Evolutionary conservation across 2,113 vertebrate species (phyloP).

Genomic region (Pardalotus punctatus): DNA sequence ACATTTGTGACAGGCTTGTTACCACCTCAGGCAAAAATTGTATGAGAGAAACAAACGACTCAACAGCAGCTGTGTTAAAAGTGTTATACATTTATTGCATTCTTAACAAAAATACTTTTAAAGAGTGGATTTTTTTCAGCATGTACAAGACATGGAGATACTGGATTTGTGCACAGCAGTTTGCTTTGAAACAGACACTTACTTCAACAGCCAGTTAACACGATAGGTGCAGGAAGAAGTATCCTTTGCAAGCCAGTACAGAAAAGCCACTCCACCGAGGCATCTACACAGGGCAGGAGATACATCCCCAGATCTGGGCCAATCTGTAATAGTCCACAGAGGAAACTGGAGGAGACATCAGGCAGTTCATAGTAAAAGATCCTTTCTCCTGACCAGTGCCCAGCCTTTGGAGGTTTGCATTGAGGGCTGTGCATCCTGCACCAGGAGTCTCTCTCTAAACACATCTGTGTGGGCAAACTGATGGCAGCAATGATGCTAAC

Average conservation of each 20-base stretch:
- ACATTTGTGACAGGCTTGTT: not conserved
- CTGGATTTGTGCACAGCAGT: constrained; percentile 9
- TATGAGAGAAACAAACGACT: constrained; percentile 11
- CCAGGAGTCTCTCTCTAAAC: not conserved
- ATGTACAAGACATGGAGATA: constrained; percentile 23
- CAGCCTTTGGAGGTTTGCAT: not conserved
- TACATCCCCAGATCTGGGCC: not conserved
- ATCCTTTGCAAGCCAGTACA: constrained; percentile 24
- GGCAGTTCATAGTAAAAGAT: not conserved
- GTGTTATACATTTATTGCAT: constrained; percentile 74
- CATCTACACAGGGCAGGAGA: not conserved
- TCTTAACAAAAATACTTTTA: constrained; percentile 74
- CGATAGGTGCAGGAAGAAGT: not conserved
- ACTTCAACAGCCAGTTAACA: constrained; percentile 33
- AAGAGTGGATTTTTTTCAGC: constrained; percentile 58
- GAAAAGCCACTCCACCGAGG: constrained; percentile 6
- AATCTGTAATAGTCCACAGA: constrained; percentile 32
- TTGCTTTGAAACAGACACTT: constrained; percentile 34
- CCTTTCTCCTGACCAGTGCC: not conserved
- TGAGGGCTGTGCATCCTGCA: not conserved
- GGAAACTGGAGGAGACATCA: not conserved
- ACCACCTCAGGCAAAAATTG: not conserved
- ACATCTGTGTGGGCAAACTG: not conserved
- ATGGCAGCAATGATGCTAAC: not conserved
- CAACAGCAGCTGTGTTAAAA: constrained; percentile 53